Conservation (phyloP, 2,797 vertebrate genomes). For the Trichosurus vulpecula region DNA sequence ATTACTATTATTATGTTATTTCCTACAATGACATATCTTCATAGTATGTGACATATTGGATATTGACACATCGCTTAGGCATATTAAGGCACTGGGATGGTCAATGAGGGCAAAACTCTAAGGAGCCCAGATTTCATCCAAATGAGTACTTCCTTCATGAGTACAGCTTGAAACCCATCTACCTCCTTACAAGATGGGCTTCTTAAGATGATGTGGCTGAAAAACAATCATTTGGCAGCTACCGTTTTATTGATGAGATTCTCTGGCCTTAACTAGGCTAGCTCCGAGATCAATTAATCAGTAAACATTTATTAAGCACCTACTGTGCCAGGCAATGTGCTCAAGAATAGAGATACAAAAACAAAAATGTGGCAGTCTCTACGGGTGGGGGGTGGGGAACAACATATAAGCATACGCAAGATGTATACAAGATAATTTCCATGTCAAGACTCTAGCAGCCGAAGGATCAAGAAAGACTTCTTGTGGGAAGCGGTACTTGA, state of each 20-base stretch:
- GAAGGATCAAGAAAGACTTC: background rate
- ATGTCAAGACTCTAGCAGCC: background rate
- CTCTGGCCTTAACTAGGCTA: background rate
- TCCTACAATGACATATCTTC: background rate
- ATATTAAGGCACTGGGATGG: background rate
- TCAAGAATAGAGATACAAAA: background rate
- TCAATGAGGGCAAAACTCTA: background rate
- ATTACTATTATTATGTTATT: background rate
- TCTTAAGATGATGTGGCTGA: background rate
- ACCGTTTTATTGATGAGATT: background rate
- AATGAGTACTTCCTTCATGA: background rate
- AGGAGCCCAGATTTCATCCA: background rate
- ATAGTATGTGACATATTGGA: background rate
- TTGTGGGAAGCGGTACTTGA: background rate
- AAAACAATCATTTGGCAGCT: background rate
- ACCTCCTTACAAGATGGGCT: background rate
- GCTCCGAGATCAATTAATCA: background rate
- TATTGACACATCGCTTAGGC: background rate
- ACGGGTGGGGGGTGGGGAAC: background rate
- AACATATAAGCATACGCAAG: background rate
- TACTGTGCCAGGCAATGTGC: background rate
- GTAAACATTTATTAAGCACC: background rate
- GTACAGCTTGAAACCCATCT: background rate
- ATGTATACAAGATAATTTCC: background rate
- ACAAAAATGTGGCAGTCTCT: background rate